Evolutionary conservation across 2,888 invertebrate genomes (phyloP).

Genomic region (Megastigmus dorsalis): DNA sequence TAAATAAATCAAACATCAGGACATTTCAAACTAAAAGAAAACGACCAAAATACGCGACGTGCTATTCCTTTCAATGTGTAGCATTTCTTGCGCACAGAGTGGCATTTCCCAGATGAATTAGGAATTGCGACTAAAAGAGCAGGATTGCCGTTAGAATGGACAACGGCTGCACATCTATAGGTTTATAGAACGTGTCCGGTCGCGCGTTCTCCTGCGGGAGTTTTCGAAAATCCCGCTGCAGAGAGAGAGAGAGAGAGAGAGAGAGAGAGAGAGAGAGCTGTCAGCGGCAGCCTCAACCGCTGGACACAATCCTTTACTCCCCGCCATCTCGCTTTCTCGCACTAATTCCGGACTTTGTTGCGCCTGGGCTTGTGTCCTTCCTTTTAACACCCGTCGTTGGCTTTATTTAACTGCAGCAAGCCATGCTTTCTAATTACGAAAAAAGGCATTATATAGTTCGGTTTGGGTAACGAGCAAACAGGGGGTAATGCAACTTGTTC

Average conservation of each 20-base stretch:
- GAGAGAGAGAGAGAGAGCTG: too few species aligned
- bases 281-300: slow-evolving; percentile 41
- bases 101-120: slow-evolving; percentile 18
- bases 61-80: too few species aligned
- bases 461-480: too few species aligned
- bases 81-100: neutral
- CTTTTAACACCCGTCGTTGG: neutral
- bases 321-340: neutral
- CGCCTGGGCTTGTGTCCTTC: neutral
- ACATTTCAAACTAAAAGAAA: too few species aligned
- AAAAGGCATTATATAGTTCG: too few species aligned
- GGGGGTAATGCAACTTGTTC: too few species aligned
- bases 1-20: too few species aligned
- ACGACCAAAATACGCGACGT: too few species aligned
- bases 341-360: slow-evolving; percentile 20
- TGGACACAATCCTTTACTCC: slow-evolving; percentile 41
- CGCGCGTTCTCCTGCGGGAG: slow-evolving; percentile 16
- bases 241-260: too few species aligned
- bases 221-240: slow-evolving; percentile 45
- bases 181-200: neutral
- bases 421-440: too few species aligned
- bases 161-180: neutral
- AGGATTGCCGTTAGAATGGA: neutral
- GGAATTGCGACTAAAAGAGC: neutral
- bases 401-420: too few species aligned